Conservation (phyloP, 2,888 invertebrate species). For the Hemistola chrysoprasaria region DNA sequence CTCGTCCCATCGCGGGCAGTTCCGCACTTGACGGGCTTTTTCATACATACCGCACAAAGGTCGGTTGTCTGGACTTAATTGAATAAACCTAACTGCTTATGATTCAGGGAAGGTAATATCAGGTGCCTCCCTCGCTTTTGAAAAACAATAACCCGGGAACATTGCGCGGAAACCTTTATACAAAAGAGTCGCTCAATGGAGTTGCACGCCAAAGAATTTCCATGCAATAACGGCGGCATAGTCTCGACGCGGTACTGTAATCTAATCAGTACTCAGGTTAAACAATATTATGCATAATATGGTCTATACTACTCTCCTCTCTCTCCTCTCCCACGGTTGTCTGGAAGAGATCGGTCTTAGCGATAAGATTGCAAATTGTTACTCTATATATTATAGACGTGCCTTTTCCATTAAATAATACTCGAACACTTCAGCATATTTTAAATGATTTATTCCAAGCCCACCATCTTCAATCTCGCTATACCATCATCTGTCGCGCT, state of each 20-base stretch:
- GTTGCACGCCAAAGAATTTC: constrained; percentile 79
- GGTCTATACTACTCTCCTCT: no score
- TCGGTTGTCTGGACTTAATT: constrained; percentile 54
- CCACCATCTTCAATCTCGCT: no score
- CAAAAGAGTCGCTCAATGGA: constrained; percentile 76
- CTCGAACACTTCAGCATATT: no score
- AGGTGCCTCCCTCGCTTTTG: constrained; percentile 66
- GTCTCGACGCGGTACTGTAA: constrained; percentile 1
- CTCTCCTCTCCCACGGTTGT: no score
- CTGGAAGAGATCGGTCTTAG: no score
- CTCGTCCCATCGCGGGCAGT: constrained; percentile 11
- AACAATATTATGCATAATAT: no score
- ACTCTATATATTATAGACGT: no score
- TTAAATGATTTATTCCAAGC: no score
- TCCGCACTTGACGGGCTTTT: constrained; percentile 30
- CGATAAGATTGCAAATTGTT: no score
- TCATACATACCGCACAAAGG: constrained; percentile 38
- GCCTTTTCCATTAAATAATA: no score
- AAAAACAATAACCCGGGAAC: constrained; percentile 78
- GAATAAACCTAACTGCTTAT: constrained; percentile 68
- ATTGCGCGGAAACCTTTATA: constrained; percentile 73
- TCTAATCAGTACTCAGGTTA: constrained; percentile 5
- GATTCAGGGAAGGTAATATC: constrained; percentile 69
- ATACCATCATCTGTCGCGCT: no score
- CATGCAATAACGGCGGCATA: constrained; percentile 71